A percentile compares a stretch with the other conserved stretches of the same genome.
Evolutionary conservation across 2,113 vertebrate genomes (phyloP).

Genomic region (Casuarius casuarius): DNA sequence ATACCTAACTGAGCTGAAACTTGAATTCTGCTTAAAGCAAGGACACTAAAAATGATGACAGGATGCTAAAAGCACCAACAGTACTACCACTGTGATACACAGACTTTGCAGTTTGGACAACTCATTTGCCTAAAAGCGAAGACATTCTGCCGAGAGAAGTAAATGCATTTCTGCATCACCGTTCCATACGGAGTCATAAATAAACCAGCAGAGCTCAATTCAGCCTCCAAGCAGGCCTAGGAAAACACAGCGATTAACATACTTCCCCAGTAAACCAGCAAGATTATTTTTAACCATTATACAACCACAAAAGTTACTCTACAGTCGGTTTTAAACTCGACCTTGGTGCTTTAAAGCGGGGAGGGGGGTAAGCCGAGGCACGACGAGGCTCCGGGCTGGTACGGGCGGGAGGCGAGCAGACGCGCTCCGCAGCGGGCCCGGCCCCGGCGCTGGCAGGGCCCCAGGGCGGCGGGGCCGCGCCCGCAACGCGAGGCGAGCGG

Average conservation of each 20-base stretch:
- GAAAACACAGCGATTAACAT: conserved; percentile 56
- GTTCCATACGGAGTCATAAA: conserved; percentile 31
- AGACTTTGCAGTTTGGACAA: background rate
- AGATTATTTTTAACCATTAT: conserved; percentile 62
- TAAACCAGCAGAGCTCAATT: background rate
- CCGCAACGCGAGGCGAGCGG: too few species aligned
- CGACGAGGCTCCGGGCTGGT: too few species aligned
- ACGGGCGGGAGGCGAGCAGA: too few species aligned
- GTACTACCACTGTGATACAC: background rate
- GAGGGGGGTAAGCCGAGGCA: too few species aligned
- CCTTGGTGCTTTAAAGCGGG: background rate
- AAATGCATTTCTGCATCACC: background rate
- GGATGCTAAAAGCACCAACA: background rate
- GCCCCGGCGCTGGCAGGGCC: too few species aligned
- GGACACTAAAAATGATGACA: background rate
- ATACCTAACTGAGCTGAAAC: background rate
- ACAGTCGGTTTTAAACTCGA: background rate
- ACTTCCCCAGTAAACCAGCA: conserved; percentile 40
- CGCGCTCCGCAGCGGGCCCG: too few species aligned
- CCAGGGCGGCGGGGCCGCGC: too few species aligned
- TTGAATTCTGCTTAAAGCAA: background rate
- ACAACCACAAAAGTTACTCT: conserved; percentile 28
- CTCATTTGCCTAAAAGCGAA: background rate
- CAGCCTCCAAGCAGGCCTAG: conserved; percentile 4
- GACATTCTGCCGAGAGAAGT: background rate